Percentiles rank a stretch among this genome's conserved stretches.
Conservation (phyloP, 2,888 invertebrate species). For the Leptopilina drosophilae region DNA sequence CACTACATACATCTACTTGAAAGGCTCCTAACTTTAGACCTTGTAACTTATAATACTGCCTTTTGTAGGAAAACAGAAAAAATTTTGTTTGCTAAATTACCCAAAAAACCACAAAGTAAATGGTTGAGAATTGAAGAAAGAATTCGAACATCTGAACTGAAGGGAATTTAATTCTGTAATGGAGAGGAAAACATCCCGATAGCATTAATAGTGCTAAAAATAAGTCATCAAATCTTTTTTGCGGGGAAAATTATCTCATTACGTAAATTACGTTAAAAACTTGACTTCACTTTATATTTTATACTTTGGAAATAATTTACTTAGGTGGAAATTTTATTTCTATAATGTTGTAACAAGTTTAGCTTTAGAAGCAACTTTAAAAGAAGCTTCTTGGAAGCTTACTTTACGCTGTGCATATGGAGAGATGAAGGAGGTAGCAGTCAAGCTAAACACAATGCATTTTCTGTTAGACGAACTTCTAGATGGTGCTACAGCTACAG, state of each 20-base stretch:
- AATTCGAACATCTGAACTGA: no score
- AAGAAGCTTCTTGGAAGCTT: not conserved
- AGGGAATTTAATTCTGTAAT: no score
- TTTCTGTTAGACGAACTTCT: slow-evolving; percentile 12
- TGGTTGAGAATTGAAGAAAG: no score
- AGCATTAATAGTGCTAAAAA: no score
- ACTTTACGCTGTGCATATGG: not conserved
- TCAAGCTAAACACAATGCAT: slow-evolving; percentile 17
- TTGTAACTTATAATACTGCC: not conserved
- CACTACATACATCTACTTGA: not conserved
- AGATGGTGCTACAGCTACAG: slow-evolving; percentile 1
- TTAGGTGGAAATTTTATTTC: not conserved
- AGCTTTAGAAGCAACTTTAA: not conserved
- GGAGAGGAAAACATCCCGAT: no score
- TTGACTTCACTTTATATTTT: no score
- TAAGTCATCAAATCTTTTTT: no score
- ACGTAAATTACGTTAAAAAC: no score
- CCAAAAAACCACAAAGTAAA: no score
- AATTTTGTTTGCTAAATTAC: not conserved
- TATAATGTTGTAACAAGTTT: not conserved
- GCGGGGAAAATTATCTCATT: no score
- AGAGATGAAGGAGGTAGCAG: not conserved
- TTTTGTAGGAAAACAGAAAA: not conserved
- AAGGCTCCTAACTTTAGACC: not conserved
- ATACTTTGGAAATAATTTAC: no score